Evolutionary conservation across 1,140 invertebrate species (phyloP), one percentile per base, ranked within the genome.

Genomic region (Trichonephila clavata): DNA sequence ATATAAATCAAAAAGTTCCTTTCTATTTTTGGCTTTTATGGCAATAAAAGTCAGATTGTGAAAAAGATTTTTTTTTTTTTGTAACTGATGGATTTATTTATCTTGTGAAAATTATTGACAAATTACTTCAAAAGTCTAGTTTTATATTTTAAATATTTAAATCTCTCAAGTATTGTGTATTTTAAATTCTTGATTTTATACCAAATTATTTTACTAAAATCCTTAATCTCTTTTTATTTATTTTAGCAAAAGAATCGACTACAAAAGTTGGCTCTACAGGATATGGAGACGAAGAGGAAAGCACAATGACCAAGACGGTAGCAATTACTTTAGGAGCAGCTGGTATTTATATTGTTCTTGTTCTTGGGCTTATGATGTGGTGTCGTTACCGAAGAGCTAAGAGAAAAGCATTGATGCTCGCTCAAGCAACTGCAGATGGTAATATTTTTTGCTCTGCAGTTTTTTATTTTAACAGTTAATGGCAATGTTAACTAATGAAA

Each of bases 301-400:
- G 91, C 39, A 96, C 97, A 95, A 97, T 98, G 95, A 98, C 98
- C 0, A 98, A 98, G 95, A 99, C 98, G 0, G 97, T 99, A 0
- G 97, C 97, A 1, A 98, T 99, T n/a, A 99, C 98, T 0, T 97
- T 99, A 95, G 98, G 98, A 21, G 98, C 98, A 3, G 98, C 98
- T 0, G 97, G 97, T 2, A 98, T 98, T 0, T 99, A 99, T 94
- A 98, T 99, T 96, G 96, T 98, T 10, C 96, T 99, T 0, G 98
- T 99, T 8, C 97, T 99, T 90, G 98, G 98, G 1, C 96, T 99
- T 0, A 99, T 99, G 97, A 96, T 98, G n/a, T 99, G 98, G 97
- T 99, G 98, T 95, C 97, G 98, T 86, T 97, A 98, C 94, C 96
- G 98, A 86, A 96, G 98, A 94, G 96, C 97, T 60, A 97, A 96